Evolutionary conservation across 2,113 vertebrate species (phyloP).

Genomic region (Centropus bengalensis): DNA sequence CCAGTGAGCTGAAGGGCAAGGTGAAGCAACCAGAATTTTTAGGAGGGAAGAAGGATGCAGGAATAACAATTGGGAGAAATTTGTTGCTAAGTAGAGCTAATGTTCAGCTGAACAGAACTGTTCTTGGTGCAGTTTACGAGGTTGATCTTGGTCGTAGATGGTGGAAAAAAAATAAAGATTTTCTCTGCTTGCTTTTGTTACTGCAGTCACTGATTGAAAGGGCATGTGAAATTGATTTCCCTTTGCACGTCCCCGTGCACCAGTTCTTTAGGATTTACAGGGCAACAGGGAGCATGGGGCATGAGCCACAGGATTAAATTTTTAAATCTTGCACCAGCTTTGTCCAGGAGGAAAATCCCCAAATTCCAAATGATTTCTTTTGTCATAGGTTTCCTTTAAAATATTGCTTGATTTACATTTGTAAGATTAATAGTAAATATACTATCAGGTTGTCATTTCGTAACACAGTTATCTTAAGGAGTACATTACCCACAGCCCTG

Average conservation of each 20-base stretch:
- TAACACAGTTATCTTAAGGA: conserved; percentile 38
- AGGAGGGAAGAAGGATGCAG: neutral
- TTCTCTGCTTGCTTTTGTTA: neutral
- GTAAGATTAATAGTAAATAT: conserved; percentile 46
- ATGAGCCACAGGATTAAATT: conserved; percentile 61
- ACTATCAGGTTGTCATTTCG: conserved; percentile 20
- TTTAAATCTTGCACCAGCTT: conserved; percentile 49
- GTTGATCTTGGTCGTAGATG: neutral
- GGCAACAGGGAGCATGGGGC: conserved; percentile 33
- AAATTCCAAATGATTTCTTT: conserved; percentile 29
- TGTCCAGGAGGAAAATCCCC: conserved; percentile 29
- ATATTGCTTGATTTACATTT: conserved; percentile 54
- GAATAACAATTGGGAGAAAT: neutral
- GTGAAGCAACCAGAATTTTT: neutral
- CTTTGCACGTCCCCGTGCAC: conserved; percentile 13
- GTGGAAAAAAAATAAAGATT: neutral
- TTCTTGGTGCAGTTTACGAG: neutral
- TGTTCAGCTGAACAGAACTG: neutral
- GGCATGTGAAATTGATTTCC: conserved; percentile 50
- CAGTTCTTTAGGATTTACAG: conserved; percentile 46
- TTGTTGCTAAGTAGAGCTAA: neutral
- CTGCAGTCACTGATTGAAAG: neutral
- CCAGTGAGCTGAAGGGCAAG: neutral
- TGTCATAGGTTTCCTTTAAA: conserved; percentile 41
- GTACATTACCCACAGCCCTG: conserved; percentile 35